Evolutionary conservation across 2,113 vertebrate species (phyloP).

Genomic region (Chaetorhynchus papuensis): DNA sequence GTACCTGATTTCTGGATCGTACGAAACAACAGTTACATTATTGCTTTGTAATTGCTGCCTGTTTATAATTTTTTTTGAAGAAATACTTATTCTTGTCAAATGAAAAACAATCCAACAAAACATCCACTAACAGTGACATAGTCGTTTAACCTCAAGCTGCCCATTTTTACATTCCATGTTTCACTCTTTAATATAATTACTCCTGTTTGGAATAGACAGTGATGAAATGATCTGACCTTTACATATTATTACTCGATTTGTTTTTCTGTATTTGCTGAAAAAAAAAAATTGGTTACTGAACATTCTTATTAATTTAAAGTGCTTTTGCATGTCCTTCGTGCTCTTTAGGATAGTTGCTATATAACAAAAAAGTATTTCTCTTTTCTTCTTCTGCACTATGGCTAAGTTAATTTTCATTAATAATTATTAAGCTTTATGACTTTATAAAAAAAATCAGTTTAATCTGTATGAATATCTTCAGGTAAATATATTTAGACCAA

Average conservation of each 20-base stretch:
- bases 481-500: not conserved
- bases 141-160: conserved; percentile 30
- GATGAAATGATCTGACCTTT: conserved; percentile 62
- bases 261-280: conserved; percentile 22
- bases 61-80: not conserved
- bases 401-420: not conserved
- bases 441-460: not conserved
- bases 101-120: not conserved
- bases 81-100: not conserved
- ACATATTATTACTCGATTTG: conserved; percentile 19
- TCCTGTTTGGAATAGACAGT: conserved; percentile 39
- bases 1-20: not conserved
- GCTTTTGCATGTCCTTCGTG: not conserved
- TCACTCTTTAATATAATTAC: conserved; percentile 47
- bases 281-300: conserved; percentile 16
- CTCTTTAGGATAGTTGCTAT: not conserved
- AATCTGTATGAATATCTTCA: not conserved
- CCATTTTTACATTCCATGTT: not conserved
- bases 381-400: not conserved
- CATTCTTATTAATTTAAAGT: not conserved
- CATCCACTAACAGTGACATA: conserved; percentile 3
- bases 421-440: not conserved
- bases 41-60: not conserved
- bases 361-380: not conserved
- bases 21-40: not conserved